phyloP scores from a whole-genome alignment of 2,888 invertebrate genomes.

The Athripsodes cinereus region DNA sequence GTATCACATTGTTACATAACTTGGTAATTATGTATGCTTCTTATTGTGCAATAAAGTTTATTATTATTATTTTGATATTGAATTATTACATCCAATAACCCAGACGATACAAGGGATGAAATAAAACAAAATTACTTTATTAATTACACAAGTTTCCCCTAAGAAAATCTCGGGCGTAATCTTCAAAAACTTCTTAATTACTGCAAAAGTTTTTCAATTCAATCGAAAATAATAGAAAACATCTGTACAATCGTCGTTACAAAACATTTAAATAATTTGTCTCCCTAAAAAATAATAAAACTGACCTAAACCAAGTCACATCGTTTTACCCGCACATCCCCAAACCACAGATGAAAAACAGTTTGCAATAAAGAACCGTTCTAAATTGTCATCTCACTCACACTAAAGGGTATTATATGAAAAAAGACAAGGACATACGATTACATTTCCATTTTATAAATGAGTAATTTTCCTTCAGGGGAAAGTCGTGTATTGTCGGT shows the following conservation, averaged over 20 bases:
- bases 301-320: slow-evolving; percentile 20
- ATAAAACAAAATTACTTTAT: not conserved
- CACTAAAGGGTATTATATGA: not conserved
- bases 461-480: slow-evolving; percentile 2
- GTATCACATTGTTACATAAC: no score
- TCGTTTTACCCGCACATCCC: not conserved
- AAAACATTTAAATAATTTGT: slow-evolving; percentile 3
- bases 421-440: not conserved
- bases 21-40: no score
- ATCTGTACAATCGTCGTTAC: not conserved
- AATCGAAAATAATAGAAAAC: not conserved
- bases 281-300: slow-evolving; percentile 16
- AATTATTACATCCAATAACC: not conserved
- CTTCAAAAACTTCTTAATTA: not conserved
- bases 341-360: not conserved
- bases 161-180: no score
- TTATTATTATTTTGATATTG: no score
- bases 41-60: no score
- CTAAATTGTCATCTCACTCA: not conserved
- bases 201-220: slow-evolving; percentile 3
- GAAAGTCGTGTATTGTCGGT: not conserved
- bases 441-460: not conserved
- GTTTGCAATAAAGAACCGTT: no score
- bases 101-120: not conserved
- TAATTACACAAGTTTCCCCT: not conserved